Evolutionary conservation across 2,888 invertebrate species (phyloP), one percentile per base, ranked within the genome.

Genomic region (Caenorhabditis virilis): DNA sequence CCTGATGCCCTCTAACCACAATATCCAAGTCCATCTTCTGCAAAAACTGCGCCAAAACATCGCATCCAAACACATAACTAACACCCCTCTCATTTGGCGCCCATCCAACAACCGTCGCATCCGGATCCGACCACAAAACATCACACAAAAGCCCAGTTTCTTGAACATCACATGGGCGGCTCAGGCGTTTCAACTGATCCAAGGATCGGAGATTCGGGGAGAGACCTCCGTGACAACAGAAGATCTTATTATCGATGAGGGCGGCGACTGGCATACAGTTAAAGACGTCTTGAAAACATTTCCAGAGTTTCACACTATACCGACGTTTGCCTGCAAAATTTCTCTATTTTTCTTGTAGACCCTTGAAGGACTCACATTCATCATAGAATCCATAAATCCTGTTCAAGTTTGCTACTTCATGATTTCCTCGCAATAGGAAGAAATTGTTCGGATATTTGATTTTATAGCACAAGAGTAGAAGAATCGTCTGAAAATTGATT

Each of bases 401-500:
- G 60, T 81, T 81, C 27, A 81, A 61, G 39, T 74, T 74, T 47
- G 78, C 77, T 33, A 79, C 78, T 64, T 81, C 81, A 68, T 81
- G 81, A 65, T 81, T 81, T 36, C 81, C 81, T 15, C 81, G 74
- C 33, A 81, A 67, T 36, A 81, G 69, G 71, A 81, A 81, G 59
- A 81, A 78, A 69, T 80, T 79, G 62, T 77, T 75, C 30, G 81
- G 81, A 48, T 81, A 80, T 63, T 81, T 81, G 65, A 81, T 73
- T 69, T 81, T 81, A 69, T 81, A 81, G 68, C 80, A 81, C 27
- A 81, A 63, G 46, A 81, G 58, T 33, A 81, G 70, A 39, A 78
- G 70, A 60, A 81, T 81, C 23, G 81, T 81, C 80, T 80, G 76
- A 61, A 78, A 71, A 52, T 39, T 7, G 6, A 15, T 30, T 43